These are phyloP conservation scores for Mungos mungo DNA, from an alignment of 2,113 vertebrate genomes.

Conservation along the genomic window DNA sequence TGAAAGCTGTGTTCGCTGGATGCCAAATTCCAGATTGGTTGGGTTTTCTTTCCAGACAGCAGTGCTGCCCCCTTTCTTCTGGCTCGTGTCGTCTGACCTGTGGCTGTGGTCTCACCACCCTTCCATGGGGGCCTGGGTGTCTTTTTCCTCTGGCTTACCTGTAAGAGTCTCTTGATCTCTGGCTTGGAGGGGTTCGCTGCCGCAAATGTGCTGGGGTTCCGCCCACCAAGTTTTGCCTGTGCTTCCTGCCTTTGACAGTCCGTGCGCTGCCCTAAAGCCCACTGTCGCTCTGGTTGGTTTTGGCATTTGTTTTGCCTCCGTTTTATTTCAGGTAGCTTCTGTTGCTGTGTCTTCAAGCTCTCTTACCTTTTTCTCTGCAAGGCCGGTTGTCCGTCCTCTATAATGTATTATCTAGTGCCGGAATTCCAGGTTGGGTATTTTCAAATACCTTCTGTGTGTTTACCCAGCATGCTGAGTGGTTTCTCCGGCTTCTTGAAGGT, in stretches of 20 bases:
- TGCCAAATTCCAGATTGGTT: not conserved
- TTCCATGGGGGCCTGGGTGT: not conserved
- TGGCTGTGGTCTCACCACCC: not conserved
- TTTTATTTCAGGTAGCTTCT: not conserved
- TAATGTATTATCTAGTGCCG: not conserved
- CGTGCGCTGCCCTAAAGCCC: too few relatives aligned
- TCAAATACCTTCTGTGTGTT: not conserved
- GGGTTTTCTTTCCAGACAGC: not conserved
- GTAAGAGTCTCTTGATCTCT: not conserved
- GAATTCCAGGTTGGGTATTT: not conserved
- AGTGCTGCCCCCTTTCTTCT: too few relatives aligned
- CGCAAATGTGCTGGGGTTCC: not conserved
- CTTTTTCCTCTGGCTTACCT: not conserved
- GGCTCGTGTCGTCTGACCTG: not conserved
- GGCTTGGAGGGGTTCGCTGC: not conserved
- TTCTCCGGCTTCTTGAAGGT: not conserved
- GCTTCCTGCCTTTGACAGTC: too few relatives aligned
- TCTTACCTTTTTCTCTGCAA: not conserved
- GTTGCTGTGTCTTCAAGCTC: not conserved
- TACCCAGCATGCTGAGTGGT: not conserved
- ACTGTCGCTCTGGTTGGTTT: not conserved
- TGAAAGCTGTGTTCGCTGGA: not conserved
- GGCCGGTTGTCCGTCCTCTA: not conserved
- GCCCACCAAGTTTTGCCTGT: fast-evolving
- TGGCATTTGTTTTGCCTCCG: fast-evolving